These are phyloP conservation scores for Pogonognathellus flavescens DNA, from an alignment of 1,140 invertebrate species.

Conservation along the genomic window DNA sequence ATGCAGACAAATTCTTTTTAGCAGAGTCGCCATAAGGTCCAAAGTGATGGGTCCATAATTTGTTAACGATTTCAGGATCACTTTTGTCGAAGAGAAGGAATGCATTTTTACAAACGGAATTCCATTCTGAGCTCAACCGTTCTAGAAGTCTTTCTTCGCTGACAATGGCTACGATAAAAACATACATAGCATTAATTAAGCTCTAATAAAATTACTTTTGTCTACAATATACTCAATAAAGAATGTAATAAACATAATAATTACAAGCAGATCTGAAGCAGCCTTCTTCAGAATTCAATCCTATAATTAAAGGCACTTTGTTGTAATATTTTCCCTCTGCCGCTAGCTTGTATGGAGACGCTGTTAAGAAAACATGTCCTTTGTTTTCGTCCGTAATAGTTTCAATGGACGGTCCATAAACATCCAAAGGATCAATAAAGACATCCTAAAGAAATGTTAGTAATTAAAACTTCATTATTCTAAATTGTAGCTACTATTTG, in stretches of 20 bases:
- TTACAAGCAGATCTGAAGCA: conserved; percentile 19
- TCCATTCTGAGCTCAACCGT: conserved; percentile 52
- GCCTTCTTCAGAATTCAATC: conserved; percentile 54
- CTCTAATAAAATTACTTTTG: too few species aligned
- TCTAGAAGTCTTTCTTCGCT: conserved; percentile 23
- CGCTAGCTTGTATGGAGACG: conserved; percentile 46
- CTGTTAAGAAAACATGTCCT: conserved; percentile 42
- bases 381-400: neutral
- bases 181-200: too few species aligned
- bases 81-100: conserved; percentile 45
- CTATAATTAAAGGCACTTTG: conserved; percentile 49
- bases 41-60: conserved; percentile 18
- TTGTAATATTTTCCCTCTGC: conserved; percentile 41
- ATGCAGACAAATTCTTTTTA: neutral
- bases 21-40: neutral
- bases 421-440: conserved; percentile 21
- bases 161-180: conserved; percentile 49
- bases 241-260: neutral
- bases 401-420: conserved; percentile 56
- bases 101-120: neutral
- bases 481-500: neutral
- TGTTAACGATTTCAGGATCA: neutral
- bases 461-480: neutral
- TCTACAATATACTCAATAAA: neutral
- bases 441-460: conserved; percentile 24